Conservation (phyloP, 2,113 vertebrate genomes). For the Recurvirostra avosetta region DNA sequence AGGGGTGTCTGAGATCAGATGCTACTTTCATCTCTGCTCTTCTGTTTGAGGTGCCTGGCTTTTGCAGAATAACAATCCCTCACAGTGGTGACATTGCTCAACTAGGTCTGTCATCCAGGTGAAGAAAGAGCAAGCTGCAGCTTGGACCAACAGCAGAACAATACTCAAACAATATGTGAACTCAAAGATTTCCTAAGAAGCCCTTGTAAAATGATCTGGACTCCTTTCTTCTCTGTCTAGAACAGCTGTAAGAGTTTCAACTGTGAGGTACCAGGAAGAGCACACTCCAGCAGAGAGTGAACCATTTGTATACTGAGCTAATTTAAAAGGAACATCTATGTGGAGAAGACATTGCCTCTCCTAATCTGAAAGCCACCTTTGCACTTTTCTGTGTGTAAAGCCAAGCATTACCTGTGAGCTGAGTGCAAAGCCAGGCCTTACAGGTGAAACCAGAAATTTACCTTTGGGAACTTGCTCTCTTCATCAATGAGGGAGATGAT, state of each 20-base stretch:
- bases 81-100: neutral
- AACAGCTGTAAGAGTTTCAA: neutral
- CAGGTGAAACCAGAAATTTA: conserved; percentile 6
- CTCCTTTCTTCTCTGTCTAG: neutral
- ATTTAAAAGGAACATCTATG: neutral
- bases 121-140: neutral
- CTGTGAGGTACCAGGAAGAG: neutral
- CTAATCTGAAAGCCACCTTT: neutral
- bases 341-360: neutral
- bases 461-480: conserved; percentile 95
- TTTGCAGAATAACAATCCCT: neutral
- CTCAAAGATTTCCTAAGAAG: neutral
- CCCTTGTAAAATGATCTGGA: neutral
- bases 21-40: neutral
- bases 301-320: neutral
- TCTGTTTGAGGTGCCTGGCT: neutral
- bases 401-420: neutral
- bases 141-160: neutral
- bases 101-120: neutral
- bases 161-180: neutral
- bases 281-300: neutral
- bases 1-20: neutral
- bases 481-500: conserved; percentile 93
- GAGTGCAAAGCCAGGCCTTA: neutral
- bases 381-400: neutral